These are phyloP conservation scores for Holotrichia oblita DNA, from an alignment of 1,140 invertebrate species.

Conservation along the genomic window DNA sequence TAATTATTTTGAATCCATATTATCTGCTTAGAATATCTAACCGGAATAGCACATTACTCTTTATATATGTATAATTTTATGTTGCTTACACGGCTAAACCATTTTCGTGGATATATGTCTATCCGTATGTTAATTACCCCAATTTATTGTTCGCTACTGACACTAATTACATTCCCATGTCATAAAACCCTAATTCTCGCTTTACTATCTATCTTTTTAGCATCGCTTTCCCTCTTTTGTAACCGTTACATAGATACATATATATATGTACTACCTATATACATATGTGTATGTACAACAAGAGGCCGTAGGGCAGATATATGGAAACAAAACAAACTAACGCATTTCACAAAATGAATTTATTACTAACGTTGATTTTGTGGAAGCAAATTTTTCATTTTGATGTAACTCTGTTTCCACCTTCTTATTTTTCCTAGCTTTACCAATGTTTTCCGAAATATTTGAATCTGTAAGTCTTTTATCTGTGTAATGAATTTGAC, in stretches of 20 bases:
- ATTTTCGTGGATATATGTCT: constrained; percentile 10
- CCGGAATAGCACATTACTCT: neutral
- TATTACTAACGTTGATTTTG: too few relatives aligned
- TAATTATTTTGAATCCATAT: neutral
- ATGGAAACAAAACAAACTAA: too few relatives aligned
- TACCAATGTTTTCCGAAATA: too few relatives aligned
- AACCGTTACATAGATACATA: neutral
- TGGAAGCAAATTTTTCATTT: too few relatives aligned
- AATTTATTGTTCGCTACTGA: neutral
- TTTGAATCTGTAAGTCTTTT: too few relatives aligned
- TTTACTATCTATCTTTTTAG: neutral
- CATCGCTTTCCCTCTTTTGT: neutral
- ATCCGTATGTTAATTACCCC: neutral
- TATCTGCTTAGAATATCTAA: neutral
- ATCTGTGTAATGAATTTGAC: too few relatives aligned
- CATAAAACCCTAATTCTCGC: neutral
- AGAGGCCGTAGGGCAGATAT: too few relatives aligned
- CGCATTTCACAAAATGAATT: too few relatives aligned
- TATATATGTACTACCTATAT: neutral
- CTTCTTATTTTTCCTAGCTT: too few relatives aligned
- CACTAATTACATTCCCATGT: constrained; percentile 11
- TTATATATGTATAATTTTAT: neutral
- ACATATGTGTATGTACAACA: too few relatives aligned
- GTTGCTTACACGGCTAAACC: neutral
- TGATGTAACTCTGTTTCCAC: too few relatives aligned